A percentile compares a stretch with the other conserved stretches of the same genome.
Evolutionary conservation across 2,113 vertebrate species (phyloP).

Genomic region (Gambusia affinis): DNA sequence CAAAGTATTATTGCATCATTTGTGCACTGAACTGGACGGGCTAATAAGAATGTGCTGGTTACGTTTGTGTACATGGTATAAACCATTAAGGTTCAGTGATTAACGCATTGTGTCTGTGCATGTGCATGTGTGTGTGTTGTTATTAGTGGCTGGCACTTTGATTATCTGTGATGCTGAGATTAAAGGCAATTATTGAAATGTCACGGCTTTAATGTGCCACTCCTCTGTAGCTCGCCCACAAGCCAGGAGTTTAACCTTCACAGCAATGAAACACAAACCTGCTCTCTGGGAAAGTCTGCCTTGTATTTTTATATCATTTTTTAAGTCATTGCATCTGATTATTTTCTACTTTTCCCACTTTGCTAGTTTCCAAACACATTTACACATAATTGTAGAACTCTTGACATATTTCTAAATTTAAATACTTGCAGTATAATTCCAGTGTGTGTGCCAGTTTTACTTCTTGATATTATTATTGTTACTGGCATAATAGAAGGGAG

Average conservation of each 20-base stretch:
- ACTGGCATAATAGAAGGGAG: no score
- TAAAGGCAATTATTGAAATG: slow-evolving; percentile 74
- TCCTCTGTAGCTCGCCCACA: slow-evolving; percentile 31
- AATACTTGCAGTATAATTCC: neutral
- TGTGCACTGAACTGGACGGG: neutral
- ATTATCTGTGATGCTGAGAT: slow-evolving; percentile 61
- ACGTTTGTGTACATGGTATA: slow-evolving; percentile 21
- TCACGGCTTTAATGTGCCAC: slow-evolving; percentile 64
- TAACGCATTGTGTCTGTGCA: slow-evolving; percentile 2
- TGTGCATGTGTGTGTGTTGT: neutral
- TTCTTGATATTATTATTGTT: no score
- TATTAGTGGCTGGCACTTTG: slow-evolving; percentile 46
- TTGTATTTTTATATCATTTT: slow-evolving; percentile 7
- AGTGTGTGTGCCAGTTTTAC: no score
- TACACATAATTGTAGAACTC: neutral
- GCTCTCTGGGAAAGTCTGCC: neutral
- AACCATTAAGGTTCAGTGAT: slow-evolving; percentile 49
- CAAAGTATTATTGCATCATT: neutral
- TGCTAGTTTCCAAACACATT: neutral
- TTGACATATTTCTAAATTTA: neutral
- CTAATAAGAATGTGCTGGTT: neutral
- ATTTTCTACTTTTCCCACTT: neutral
- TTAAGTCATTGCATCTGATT: neutral
- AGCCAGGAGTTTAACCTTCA: slow-evolving; percentile 56
- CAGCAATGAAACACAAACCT: slow-evolving; percentile 25